phyloP scores from a whole-genome alignment of 1,140 invertebrate genomes.

The Arctopsyche grandis region DNA sequence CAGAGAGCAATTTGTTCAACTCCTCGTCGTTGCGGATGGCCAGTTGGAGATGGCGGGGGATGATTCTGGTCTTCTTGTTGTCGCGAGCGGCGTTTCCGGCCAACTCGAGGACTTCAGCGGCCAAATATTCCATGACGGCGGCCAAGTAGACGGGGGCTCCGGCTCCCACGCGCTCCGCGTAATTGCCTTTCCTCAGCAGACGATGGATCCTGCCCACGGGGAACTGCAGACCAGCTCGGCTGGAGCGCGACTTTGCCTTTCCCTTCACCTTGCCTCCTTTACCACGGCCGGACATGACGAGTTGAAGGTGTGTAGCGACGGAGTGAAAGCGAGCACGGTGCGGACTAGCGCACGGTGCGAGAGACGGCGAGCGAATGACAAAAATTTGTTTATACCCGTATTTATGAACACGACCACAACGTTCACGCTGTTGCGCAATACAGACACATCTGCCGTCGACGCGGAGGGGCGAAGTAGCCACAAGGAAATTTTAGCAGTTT shows the following conservation, averaged over 20 bases:
- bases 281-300: constrained; percentile 68
- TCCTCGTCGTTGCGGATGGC: constrained; percentile 86
- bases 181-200: constrained; percentile 76
- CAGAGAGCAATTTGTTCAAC: constrained; percentile 77
- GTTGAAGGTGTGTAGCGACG: not conserved
- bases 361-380: not conserved
- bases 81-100: constrained; percentile 66
- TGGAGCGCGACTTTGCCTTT: constrained; percentile 72
- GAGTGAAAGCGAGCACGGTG: too few relatives aligned
- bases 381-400: not conserved
- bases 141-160: constrained; percentile 77
- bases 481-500: not conserved
- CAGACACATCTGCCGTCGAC: not conserved
- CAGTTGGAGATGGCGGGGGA: constrained; percentile 80
- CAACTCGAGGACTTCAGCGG: constrained; percentile 79
- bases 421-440: not conserved
- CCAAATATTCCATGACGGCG: constrained; percentile 67
- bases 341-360: not conserved
- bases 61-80: constrained; percentile 67
- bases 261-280: constrained; percentile 73
- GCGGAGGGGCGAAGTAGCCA: too few relatives aligned
- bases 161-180: constrained; percentile 76
- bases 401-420: not conserved
- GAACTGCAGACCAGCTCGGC: constrained; percentile 75
- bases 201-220: constrained; percentile 78